phyloP scores from a whole-genome alignment of 2,113 vertebrate genomes.

The Paracanthobrama guichenoti region DNA sequence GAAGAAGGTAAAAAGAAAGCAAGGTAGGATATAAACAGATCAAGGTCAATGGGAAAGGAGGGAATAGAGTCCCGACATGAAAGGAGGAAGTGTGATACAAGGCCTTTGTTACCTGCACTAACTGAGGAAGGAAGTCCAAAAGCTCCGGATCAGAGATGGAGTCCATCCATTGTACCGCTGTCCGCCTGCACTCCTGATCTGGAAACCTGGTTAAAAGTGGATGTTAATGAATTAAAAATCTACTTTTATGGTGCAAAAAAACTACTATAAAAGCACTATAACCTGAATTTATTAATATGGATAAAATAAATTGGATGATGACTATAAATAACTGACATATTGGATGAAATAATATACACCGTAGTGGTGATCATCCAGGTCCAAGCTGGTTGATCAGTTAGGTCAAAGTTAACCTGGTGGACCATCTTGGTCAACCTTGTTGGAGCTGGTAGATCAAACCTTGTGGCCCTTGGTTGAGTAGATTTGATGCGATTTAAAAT shows the following conservation, averaged over 20 bases:
- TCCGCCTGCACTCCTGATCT: conserved; percentile 92
- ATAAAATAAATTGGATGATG: too few species aligned
- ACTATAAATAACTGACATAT: too few species aligned
- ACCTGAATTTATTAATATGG: too few species aligned
- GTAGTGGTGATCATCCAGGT: neutral
- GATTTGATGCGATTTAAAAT: neutral
- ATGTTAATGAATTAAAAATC: neutral
- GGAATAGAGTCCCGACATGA: conserved; percentile 56
- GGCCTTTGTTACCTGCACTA: conserved; percentile 84
- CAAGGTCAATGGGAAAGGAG: neutral
- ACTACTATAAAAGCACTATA: too few species aligned
- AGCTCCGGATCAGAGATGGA: conserved; percentile 90
- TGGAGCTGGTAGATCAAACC: neutral
- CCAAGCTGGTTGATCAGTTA: neutral
- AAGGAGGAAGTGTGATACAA: conserved; percentile 16
- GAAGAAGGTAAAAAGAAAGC: neutral
- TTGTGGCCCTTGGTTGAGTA: neutral
- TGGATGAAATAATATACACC: too few species aligned
- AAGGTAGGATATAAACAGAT: neutral
- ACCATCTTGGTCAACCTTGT: neutral
- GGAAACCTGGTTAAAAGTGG: conserved; percentile 80
- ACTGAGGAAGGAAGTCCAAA: conserved; percentile 93
- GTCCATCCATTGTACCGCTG: conserved; percentile 94
- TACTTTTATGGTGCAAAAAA: neutral
- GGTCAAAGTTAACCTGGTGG: neutral